Evolutionary conservation across 2,113 vertebrate species (phyloP).

Genomic region (Rallus limicola): DNA sequence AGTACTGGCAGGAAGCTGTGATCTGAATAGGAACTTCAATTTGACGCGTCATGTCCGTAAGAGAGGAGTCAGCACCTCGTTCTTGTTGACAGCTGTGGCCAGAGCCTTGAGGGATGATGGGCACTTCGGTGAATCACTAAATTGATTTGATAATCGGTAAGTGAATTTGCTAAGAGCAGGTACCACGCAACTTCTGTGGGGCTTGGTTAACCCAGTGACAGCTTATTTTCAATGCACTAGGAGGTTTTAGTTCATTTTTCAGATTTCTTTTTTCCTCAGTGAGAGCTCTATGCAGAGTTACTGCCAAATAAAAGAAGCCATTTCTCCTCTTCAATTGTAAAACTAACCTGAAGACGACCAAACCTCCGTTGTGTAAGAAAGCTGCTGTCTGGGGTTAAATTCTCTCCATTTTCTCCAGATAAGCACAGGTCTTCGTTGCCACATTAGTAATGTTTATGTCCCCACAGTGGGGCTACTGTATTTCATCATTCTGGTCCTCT

Average conservation of each 20-base stretch:
- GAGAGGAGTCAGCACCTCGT: conserved; percentile 18
- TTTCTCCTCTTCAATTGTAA: neutral
- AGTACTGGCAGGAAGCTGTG: conserved; percentile 63
- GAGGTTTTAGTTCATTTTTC: neutral
- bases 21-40: conserved; percentile 74
- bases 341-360: neutral
- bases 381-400: neutral
- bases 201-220: conserved; percentile 55
- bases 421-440: neutral
- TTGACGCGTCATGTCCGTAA: conserved; percentile 68
- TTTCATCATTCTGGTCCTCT: neutral
- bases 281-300: neutral
- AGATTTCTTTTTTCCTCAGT: neutral
- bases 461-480: fast-evolving
- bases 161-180: conserved; percentile 61
- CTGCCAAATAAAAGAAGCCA: neutral
- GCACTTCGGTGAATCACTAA: conserved; percentile 54
- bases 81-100: conserved; percentile 65
- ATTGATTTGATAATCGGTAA: conserved; percentile 70
- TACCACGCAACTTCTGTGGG: conserved; percentile 24
- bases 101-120: conserved; percentile 53
- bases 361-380: neutral
- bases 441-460: neutral
- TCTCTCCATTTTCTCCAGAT: neutral
- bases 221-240: conserved; percentile 43